Evolutionary conservation across 2,113 vertebrate genomes (phyloP), one percentile per base, ranked within the genome.

Genomic region (Benitochromis conjunctus): DNA sequence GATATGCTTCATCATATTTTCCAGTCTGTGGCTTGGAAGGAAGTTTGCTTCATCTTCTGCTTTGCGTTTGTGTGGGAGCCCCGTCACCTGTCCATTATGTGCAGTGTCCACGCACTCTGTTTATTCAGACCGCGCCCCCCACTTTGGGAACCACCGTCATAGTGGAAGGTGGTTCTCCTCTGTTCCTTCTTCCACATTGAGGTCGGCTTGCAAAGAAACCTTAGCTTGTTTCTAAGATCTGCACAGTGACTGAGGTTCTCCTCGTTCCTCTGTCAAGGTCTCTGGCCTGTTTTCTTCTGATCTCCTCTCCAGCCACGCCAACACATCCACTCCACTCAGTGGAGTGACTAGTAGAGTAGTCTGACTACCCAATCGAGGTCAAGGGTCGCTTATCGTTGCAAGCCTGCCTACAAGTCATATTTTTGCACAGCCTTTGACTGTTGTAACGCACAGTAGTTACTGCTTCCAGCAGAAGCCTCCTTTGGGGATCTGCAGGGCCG

Each of bases 201-300:
- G n/a, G 9, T n/a, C 36, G 36, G 58, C 58, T 62, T 62, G 18
- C 58, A 62, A 62, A 62, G 58, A 62, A 62, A 62, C 60, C 31
- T 36, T 64, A 36, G 31, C 34, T 64, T 64, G 31, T 36, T 36
- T 36, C 31, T 64, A 31, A 64, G 1, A 64, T 64, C 60, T 64
- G 12, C 18, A 64, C 9, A 36, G 60, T 64, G 31, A 36, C 60
- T 36, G 31, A 64, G 31, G 60, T 64, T 64, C 18, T 18, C 31
- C 10, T 64, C 60, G 36, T 36, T 36, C 9, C 60, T 36, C 60
- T 64, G 12, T 36, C 31, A 64, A n/a, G 60, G 60, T 64, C 31
- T 64, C 36, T 36, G 36, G 18, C 31, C 0, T 7, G 60, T 18
- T 64, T 64, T 64, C 60, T 36, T 64, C 60, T n/a, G 60, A 64